These are phyloP conservation scores for Leguminivora glycinivorella DNA, from an alignment of 1,140 invertebrate species.

Conservation along the genomic window DNA sequence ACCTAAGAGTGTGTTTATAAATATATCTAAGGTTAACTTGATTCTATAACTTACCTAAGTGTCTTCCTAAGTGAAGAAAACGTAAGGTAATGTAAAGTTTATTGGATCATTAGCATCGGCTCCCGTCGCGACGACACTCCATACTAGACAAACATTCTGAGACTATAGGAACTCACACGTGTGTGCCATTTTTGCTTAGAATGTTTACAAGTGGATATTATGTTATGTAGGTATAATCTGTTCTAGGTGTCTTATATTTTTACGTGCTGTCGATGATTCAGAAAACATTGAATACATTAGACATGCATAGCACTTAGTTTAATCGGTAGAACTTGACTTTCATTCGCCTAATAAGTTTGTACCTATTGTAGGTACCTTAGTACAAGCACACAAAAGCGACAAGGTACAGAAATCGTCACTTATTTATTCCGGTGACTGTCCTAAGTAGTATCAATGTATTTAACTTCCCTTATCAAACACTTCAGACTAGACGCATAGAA, in stretches of 20 bases:
- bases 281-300: too few species aligned
- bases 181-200: neutral
- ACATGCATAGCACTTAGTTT: too few species aligned
- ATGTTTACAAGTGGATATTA: neutral
- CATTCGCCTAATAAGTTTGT: too few species aligned
- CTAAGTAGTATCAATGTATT: neutral
- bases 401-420: too few species aligned
- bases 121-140: neutral
- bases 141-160: constrained; percentile 3
- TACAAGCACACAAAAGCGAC: too few species aligned
- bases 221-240: neutral
- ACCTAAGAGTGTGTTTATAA: too few species aligned
- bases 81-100: neutral
- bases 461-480: neutral
- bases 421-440: too few species aligned
- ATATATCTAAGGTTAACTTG: neutral
- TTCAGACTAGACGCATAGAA: neutral
- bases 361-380: too few species aligned
- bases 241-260: too few species aligned
- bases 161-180: neutral
- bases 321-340: too few species aligned
- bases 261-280: too few species aligned
- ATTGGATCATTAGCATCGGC: constrained; percentile 4
- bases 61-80: neutral
- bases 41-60: neutral